Percentiles rank a stretch among this genome's conserved stretches.
Evolutionary conservation across 2,797 vertebrate genomes (phyloP).

Genomic region (Crenuchus spilurus): DNA sequence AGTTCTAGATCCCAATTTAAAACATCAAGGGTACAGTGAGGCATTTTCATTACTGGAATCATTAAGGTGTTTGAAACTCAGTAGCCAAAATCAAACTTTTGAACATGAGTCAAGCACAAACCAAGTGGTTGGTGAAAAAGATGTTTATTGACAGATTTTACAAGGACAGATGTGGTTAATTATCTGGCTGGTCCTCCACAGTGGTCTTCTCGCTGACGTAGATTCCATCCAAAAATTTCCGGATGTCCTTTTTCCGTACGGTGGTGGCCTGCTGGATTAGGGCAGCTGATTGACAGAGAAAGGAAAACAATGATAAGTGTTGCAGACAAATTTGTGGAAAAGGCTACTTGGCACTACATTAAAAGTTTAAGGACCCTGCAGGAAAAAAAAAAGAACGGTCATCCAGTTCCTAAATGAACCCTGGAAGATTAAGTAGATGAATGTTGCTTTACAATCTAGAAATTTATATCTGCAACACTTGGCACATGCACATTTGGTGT

Average conservation of each 20-base stretch:
- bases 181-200: constrained; percentile 59
- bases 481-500: not conserved
- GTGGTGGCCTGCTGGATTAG: constrained; percentile 70
- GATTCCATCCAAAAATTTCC: constrained; percentile 75
- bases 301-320: not conserved
- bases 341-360: not conserved
- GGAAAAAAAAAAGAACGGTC: no score
- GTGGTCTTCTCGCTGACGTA: constrained; percentile 74
- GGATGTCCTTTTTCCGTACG: constrained; percentile 66
- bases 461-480: no score
- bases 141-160: constrained; percentile 72
- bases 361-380: not conserved
- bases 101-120: not conserved
- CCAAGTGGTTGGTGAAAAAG: constrained; percentile 55
- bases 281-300: constrained; percentile 56
- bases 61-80: no score
- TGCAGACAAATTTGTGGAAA: constrained; percentile 9
- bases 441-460: no score
- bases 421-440: no score
- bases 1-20: no score
- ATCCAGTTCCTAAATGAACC: no score
- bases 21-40: no score
- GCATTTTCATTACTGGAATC: no score
- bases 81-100: no score
- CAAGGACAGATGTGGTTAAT: constrained; percentile 60